These are phyloP conservation scores for Myathropa florea DNA, from an alignment of 2,888 invertebrate species.

Conservation along the genomic window DNA sequence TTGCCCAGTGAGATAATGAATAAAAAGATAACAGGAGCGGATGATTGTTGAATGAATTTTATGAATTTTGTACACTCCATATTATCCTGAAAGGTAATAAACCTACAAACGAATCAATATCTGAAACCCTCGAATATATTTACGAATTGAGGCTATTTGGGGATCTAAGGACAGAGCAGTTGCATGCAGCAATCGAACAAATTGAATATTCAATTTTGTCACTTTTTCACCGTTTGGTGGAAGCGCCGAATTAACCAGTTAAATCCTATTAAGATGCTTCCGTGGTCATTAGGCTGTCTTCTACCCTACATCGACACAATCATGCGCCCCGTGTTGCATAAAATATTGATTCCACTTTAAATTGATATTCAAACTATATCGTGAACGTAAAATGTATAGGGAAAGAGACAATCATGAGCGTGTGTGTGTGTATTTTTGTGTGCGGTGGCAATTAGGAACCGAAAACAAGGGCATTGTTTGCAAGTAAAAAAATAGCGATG, in stretches of 20 bases:
- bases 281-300: background rate
- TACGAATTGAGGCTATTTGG: background rate
- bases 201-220: background rate
- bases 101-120: background rate
- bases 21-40: background rate
- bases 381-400: background rate
- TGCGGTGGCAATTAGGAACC: background rate
- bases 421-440: background rate
- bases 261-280: conserved; percentile 12
- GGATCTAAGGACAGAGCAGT: background rate
- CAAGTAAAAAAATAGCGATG: background rate
- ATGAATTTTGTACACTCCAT: background rate
- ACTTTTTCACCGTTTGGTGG: background rate
- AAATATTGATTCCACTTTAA: conserved; percentile 6
- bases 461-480: conserved; percentile 20
- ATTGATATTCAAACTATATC: conserved; percentile 18
- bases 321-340: background rate
- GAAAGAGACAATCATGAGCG: background rate
- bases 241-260: conserved; percentile 8
- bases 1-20: background rate
- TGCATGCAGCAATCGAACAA: background rate
- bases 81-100: background rate
- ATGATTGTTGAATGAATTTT: background rate
- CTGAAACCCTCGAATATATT: background rate
- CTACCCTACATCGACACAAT: background rate